phyloP scores from a whole-genome alignment of 1,140 invertebrate genomes.

The Neodiprion lecontei region DNA sequence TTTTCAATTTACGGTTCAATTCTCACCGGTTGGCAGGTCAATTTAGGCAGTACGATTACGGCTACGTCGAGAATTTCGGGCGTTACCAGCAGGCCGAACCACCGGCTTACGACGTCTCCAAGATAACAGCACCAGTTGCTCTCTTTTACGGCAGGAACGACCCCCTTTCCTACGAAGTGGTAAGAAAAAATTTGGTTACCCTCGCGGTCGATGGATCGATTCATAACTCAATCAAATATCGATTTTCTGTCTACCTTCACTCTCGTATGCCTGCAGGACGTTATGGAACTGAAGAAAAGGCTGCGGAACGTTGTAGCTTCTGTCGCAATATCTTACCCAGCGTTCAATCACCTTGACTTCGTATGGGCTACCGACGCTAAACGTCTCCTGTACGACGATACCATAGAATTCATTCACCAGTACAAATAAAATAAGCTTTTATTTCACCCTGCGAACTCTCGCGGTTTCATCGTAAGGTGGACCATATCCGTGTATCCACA shows the following conservation, averaged over 20 bases:
- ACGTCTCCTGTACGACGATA: slow-evolving; percentile 38
- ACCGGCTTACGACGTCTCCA: slow-evolving; percentile 65
- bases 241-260: slow-evolving; percentile 71
- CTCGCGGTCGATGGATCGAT: slow-evolving; percentile 7
- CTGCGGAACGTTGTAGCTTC: slow-evolving; percentile 38
- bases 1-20: neutral
- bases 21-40: slow-evolving; percentile 30
- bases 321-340: slow-evolving; percentile 37
- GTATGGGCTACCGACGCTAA: slow-evolving; percentile 45
- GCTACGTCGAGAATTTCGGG: slow-evolving; percentile 56
- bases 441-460: slow-evolving; percentile 1
- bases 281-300: slow-evolving; percentile 27
- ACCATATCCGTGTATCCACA: slow-evolving; percentile 17
- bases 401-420: slow-evolving; percentile 31
- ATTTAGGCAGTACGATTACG: slow-evolving; percentile 64
- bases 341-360: slow-evolving; percentile 55
- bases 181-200: slow-evolving; percentile 22
- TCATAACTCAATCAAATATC: slow-evolving; percentile 36
- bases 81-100: slow-evolving; percentile 61
- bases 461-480: slow-evolving; percentile 17
- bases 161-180: slow-evolving; percentile 60
- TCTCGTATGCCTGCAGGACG: slow-evolving; percentile 61
- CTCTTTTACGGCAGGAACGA: slow-evolving; percentile 74
- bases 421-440: neutral
- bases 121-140: slow-evolving; percentile 69